Conservation (phyloP, 1,140 invertebrate species). For the Lucilia cuprina region DNA sequence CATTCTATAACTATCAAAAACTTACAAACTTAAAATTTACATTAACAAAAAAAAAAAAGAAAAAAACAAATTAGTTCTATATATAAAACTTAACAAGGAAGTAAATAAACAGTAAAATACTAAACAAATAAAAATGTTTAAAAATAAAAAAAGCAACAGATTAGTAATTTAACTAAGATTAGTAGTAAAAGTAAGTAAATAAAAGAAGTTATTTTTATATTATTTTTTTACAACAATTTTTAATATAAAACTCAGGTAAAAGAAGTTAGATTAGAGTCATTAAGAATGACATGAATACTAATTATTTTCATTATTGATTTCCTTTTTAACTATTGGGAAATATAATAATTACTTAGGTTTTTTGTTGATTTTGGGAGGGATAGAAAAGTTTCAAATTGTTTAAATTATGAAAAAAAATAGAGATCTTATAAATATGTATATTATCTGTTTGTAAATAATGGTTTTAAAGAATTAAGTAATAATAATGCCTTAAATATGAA, state of each 20-base stretch:
- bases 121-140: background rate
- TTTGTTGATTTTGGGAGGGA: background rate
- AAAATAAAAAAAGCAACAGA: background rate
- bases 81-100: background rate
- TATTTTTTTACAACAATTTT: background rate
- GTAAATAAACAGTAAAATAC: background rate
- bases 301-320: background rate
- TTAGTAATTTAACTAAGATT: background rate
- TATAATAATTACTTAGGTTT: background rate
- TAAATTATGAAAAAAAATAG: background rate
- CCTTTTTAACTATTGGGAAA: background rate
- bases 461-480: background rate
- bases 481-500: background rate
- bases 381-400: background rate
- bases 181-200: background rate
- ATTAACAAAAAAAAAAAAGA: background rate
- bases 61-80: background rate
- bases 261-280: background rate
- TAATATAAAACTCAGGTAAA: conserved; percentile 5
- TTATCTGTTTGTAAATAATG: background rate
- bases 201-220: background rate
- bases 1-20: background rate
- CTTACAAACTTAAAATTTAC: background rate
- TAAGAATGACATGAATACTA: conserved; percentile 2
- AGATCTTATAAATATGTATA: background rate